These are phyloP conservation scores for Drosophila watanabei DNA, from an alignment of 1,140 invertebrate genomes.

Conservation along the genomic window DNA sequence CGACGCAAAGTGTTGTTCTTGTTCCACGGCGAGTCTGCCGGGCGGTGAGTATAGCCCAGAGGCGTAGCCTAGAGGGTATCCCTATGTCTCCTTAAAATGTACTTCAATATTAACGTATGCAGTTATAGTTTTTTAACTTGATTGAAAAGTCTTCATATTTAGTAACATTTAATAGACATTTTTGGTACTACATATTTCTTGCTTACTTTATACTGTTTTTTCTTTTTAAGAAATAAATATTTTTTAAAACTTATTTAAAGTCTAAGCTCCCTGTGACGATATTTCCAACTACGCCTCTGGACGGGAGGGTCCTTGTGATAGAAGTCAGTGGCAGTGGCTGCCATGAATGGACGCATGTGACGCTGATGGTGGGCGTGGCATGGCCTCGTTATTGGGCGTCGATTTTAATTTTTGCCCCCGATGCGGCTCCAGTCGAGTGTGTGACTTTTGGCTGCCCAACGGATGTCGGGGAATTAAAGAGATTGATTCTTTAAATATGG, in stretches of 20 bases:
- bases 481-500: slow-evolving; percentile 33
- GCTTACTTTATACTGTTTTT: neutral
- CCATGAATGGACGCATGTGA: slow-evolving; percentile 73
- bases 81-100: neutral
- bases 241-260: neutral
- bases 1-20: slow-evolving; percentile 75
- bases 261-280: neutral
- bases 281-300: neutral
- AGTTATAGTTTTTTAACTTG: no score
- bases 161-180: neutral
- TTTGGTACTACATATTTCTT: neutral
- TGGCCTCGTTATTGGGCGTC: slow-evolving; percentile 66
- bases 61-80: neutral
- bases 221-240: neutral
- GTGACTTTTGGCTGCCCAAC: slow-evolving; percentile 38
- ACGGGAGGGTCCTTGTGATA: slow-evolving; percentile 17
- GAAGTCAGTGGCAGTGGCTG: slow-evolving; percentile 27
- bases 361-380: slow-evolving; percentile 42
- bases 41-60: slow-evolving; percentile 2
- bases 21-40: slow-evolving; percentile 39
- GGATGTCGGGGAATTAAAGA: slow-evolving; percentile 10
- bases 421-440: slow-evolving; percentile 31
- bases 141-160: no score
- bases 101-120: no score
- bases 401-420: slow-evolving; percentile 65